These are phyloP conservation scores for Limnephilus lunatus DNA, from an alignment of 2,888 invertebrate species.

Conservation along the genomic window DNA sequence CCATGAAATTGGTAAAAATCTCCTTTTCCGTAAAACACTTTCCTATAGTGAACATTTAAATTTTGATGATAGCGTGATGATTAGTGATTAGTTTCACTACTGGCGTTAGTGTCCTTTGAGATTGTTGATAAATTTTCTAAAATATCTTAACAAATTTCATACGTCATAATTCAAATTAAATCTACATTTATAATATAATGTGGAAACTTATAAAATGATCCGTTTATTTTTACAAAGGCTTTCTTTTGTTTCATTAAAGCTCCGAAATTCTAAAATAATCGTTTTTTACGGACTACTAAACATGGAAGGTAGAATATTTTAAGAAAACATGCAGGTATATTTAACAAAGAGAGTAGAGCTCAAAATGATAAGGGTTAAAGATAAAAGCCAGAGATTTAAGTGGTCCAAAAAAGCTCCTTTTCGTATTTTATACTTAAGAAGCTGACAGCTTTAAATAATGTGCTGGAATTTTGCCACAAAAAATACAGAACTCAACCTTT, in stretches of 20 bases:
- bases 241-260: neutral
- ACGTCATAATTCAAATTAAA: neutral
- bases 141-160: neutral
- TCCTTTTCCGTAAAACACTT: neutral
- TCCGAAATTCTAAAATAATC: neutral
- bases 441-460: neutral
- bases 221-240: neutral
- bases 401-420: neutral
- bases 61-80: neutral
- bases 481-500: neutral
- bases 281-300: neutral
- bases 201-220: neutral
- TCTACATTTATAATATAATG: neutral
- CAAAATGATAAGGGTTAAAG: neutral
- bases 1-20: neutral
- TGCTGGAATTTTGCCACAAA: neutral
- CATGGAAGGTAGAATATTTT: neutral
- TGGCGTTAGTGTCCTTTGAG: neutral
- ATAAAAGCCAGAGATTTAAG: slow-evolving; percentile 2
- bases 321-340: slow-evolving; percentile 2
- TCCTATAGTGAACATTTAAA: neutral
- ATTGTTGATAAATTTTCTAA: neutral
- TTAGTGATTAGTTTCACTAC: neutral
- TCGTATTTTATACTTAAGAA: neutral
- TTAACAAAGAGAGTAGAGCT: neutral